Base-by-base conservation (phyloP, 2,888 invertebrate genomes). In the Phalera bucephala region DNA sequence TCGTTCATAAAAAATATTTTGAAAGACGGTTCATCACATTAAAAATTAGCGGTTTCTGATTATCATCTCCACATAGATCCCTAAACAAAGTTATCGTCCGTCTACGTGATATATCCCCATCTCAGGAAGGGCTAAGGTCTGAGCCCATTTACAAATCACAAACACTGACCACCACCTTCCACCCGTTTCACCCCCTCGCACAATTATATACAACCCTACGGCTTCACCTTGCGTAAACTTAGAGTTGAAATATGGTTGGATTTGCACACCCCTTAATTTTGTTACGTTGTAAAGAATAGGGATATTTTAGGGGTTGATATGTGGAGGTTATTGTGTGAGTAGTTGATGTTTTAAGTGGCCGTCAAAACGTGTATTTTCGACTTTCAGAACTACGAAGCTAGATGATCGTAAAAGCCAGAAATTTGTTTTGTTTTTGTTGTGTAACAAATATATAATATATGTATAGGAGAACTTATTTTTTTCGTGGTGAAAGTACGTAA, bases 81-180 rank as follows among this genome's bases (percentile, higher is more conserved):
- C 32, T 52, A 74, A 76, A 81, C 84, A 77, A 84, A 87, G 81
- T 87, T 85, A 86, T 87, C 84, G 72, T 76, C 72, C 71, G 69
- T 73, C 81, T 83, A 81, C 85, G 87, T 87, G 88, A 88, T 88
- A 86, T 87, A 88, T 87, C 82, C 87, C 72, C 83, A 80, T 87
- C 86, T 85, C 78, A 80, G 82, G 77, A 87, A 86, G 87, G 88
- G 83, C 85, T 80, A 85, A 87, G 86, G 87, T 82, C 85, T 80
- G 80, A 82, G 73, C 86, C 88, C 87, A 86, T 89, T 89, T 89
- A 89, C 88, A 88, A 89, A 88, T 89, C 88, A 88, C 88, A 89
- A 89, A 89, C 86, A 88, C 81, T 88, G 88, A 88, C 88, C 88
- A 81, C 78, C 86, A 72, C 54, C 56, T 53, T 3, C 17, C 17